Percentiles rank a stretch among this genome's conserved stretches.
phyloP scores from a whole-genome alignment of 2,797 vertebrate species.

The Phrynocephalus guinanensis region DNA sequence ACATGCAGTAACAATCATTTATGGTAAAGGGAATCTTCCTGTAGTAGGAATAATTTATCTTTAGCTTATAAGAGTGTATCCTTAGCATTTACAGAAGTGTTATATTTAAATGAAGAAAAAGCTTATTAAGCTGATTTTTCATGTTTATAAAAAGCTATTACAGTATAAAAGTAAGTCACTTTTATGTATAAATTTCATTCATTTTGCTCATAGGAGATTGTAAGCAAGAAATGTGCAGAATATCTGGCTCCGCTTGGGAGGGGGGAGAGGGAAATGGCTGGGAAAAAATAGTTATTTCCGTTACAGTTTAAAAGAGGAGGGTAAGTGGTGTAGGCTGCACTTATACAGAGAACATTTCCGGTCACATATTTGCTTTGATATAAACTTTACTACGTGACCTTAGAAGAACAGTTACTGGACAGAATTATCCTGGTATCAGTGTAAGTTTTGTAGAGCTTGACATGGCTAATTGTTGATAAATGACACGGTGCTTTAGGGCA shows the following conservation, averaged over 20 bases:
- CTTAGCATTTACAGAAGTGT: background rate
- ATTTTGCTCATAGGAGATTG: background rate
- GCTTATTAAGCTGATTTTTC: slow-evolving; percentile 30
- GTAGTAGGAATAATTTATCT: background rate
- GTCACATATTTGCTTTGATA: background rate
- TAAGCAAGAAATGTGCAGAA: background rate
- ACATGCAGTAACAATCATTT: background rate
- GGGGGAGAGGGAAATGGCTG: background rate
- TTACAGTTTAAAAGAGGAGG: background rate
- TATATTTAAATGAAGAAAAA: slow-evolving; percentile 19
- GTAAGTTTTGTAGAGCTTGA: too few relatives aligned
- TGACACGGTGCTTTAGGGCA: too few relatives aligned
- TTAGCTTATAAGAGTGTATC: background rate
- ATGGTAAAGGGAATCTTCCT: slow-evolving; percentile 2
- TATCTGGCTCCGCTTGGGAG: background rate
- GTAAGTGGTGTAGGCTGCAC: background rate
- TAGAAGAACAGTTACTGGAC: background rate
- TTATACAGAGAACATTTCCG: background rate
- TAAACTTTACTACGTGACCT: background rate
- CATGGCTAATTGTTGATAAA: too few relatives aligned
- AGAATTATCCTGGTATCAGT: background rate
- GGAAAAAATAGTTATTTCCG: background rate
- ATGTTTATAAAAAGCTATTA: background rate
- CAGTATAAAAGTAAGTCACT: background rate
- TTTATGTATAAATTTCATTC: slow-evolving; percentile 10